Conservation (phyloP, 1,140 invertebrate genomes). For the Drosophila bipectinata region DNA sequence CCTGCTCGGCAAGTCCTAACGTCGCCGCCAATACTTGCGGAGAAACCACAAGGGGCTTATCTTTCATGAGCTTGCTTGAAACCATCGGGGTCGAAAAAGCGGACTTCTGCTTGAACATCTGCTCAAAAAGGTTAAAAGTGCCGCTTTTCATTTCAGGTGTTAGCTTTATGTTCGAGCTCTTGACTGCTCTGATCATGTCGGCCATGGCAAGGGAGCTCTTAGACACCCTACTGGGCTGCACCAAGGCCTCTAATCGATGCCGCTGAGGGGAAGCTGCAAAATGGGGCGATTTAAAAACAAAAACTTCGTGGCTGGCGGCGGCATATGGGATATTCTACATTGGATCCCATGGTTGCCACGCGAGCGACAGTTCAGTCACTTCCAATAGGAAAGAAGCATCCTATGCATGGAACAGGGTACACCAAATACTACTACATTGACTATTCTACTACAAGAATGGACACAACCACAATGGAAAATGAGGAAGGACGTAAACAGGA, state of each 20-base stretch:
- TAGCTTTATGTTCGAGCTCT: constrained; percentile 29
- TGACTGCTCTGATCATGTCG: constrained; percentile 19
- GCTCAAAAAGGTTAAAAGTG: not conserved
- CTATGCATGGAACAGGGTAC: not conserved
- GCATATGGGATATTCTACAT: not conserved
- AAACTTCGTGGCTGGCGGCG: constrained; percentile 1
- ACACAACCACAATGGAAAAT: not conserved
- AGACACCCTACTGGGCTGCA: constrained; percentile 13
- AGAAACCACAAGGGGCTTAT: constrained; percentile 8
- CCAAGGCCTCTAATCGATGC: constrained; percentile 42
- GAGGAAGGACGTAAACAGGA: too few relatives aligned
- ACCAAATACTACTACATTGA: not conserved
- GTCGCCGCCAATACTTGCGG: not conserved
- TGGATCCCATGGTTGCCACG: not conserved
- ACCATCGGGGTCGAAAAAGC: not conserved
- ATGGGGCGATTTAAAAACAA: constrained; percentile 13
- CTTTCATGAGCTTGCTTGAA: constrained; percentile 3
- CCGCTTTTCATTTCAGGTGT: constrained; percentile 17
- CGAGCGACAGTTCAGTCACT: too few relatives aligned
- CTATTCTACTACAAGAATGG: not conserved
- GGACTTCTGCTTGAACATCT: constrained; percentile 16
- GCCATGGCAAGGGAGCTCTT: not conserved
- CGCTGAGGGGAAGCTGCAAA: constrained; percentile 44
- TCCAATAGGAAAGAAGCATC: not conserved
- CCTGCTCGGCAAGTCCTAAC: not conserved